Conservation (phyloP, 2,888 invertebrate species). For the Troides helena region DNA sequence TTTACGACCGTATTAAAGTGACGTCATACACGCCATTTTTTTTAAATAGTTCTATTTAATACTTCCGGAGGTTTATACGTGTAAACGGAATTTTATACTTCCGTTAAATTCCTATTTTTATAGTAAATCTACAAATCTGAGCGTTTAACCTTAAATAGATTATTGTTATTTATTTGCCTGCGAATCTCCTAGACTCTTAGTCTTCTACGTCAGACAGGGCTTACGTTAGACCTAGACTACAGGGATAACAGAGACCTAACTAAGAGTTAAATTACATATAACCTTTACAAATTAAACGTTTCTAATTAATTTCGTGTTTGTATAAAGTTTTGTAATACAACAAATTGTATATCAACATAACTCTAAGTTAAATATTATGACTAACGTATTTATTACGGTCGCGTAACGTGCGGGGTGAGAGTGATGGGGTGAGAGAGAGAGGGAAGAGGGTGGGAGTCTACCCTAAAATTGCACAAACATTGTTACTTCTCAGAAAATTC, state of each 20-base stretch:
- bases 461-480: neutral
- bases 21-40: conserved; percentile 18
- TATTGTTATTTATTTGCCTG: too few species aligned
- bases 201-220: too few species aligned
- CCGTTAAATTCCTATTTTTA: neutral
- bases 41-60: conserved; percentile 1
- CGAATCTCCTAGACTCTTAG: too few species aligned
- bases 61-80: conserved; percentile 11
- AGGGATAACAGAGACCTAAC: too few species aligned
- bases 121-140: too few species aligned
- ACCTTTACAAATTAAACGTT: too few species aligned
- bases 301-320: too few species aligned
- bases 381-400: neutral
- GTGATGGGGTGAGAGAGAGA: too few species aligned
- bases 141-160: too few species aligned
- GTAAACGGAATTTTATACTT: conserved; percentile 13
- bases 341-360: neutral
- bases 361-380: neutral
- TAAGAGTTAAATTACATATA: too few species aligned
- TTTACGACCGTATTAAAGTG: conserved; percentile 20
- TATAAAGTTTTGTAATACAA: neutral
- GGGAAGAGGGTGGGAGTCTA: neutral
- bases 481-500: neutral
- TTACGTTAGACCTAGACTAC: too few species aligned
- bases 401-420: neutral